Conservation (phyloP, 2,888 invertebrate species). For the Lochmaea crataegi region DNA sequence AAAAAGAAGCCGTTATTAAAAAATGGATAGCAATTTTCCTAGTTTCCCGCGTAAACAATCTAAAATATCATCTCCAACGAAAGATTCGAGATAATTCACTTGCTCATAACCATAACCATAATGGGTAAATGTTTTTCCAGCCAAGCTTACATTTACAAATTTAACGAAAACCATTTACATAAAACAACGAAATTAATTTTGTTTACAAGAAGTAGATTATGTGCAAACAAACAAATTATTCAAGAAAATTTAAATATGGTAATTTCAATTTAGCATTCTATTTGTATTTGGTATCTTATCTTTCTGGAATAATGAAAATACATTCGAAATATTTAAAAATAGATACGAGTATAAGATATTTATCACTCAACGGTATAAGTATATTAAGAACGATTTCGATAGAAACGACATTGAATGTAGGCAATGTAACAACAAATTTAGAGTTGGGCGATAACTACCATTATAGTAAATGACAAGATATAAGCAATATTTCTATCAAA, state of each 20-base stretch:
- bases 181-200: conserved; percentile 30
- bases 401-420: neutral
- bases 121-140: neutral
- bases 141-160: conserved; percentile 14
- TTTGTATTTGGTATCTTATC: conserved; percentile 15
- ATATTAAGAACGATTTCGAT: neutral
- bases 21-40: too few species aligned
- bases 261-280: conserved; percentile 18
- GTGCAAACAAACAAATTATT: conserved; percentile 32
- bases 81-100: too few species aligned
- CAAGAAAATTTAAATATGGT: conserved; percentile 30
- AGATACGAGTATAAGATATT: too few species aligned
- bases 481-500: too few species aligned
- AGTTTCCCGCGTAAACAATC: too few species aligned
- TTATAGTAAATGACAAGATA: too few species aligned
- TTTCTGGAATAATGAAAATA: conserved; percentile 24
- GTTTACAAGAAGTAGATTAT: conserved; percentile 32
- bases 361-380: too few species aligned
- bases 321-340: conserved; percentile 20
- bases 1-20: too few species aligned
- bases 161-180: conserved; percentile 21
- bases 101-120: neutral
- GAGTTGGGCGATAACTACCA: too few species aligned
- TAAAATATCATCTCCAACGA: too few species aligned
- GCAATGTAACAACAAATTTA: neutral